Base-by-base conservation (phyloP, 2,888 invertebrate genomes). In the Sphaerolaimus hirsutus region DNA sequence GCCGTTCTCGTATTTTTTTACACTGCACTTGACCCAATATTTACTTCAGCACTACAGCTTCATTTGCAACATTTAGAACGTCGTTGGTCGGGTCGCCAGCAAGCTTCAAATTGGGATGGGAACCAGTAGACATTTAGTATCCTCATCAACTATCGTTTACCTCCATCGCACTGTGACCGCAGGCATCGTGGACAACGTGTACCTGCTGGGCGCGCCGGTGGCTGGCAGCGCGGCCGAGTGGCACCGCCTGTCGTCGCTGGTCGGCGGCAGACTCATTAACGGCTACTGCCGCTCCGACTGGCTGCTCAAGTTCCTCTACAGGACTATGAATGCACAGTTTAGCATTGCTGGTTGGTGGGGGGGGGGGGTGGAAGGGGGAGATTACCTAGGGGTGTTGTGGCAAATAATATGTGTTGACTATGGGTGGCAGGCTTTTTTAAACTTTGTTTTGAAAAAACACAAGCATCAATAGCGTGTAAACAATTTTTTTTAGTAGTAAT, bases 341-440 rank as follows among this genome's bases (percentile, higher is more conserved):
- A 68, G 67, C 25, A 73, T 76, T 29, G 75, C 75, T 26, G 76
- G 76, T n/a, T n/a, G n/a, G n/a, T n/a, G n/a, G n/a, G n/a, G n/a
- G n/a, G n/a, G n/a, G n/a, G n/a, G n/a, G n/a, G n/a, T n/a, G n/a
- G n/a, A n/a, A n/a, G n/a, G n/a, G n/a, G n/a, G n/a, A n/a, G n/a
- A n/a, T n/a, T n/a, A n/a, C n/a, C n/a, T n/a, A n/a, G n/a, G n/a
- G n/a, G n/a, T n/a, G n/a, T n/a, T n/a, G n/a, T n/a, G n/a, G n/a
- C n/a, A n/a, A n/a, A n/a, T n/a, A n/a, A n/a, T n/a, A n/a, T n/a
- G n/a, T n/a, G n/a, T n/a, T n/a, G n/a, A n/a, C n/a, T n/a, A n/a
- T n/a, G n/a, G n/a, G n/a, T n/a, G n/a, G n/a, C n/a, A n/a, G n/a
- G n/a, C n/a, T n/a, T n/a, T n/a, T n/a, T n/a, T n/a, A n/a, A n/a